Conservation (phyloP, 1,140 invertebrate genomes). For the Zaprionus taronus region DNA sequence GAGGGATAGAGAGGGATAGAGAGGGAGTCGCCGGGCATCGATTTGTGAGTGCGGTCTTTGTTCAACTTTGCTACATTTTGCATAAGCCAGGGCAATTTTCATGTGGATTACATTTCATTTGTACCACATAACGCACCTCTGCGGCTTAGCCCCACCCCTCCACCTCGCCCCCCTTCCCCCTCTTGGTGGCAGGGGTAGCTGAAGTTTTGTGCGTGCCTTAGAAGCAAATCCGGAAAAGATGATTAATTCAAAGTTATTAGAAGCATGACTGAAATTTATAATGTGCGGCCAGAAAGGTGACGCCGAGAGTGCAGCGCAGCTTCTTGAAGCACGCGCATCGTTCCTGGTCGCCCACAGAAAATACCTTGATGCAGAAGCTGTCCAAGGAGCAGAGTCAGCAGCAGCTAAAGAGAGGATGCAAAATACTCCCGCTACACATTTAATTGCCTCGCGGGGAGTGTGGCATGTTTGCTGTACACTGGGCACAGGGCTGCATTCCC, state of each 20-base stretch:
- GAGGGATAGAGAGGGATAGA: not conserved
- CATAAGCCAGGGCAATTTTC: slow-evolving; percentile 73
- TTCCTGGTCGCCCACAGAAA: not conserved
- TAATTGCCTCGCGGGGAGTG: not conserved
- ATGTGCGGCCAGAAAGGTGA: slow-evolving; percentile 51
- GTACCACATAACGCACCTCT: slow-evolving; percentile 11
- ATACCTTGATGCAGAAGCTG: not conserved
- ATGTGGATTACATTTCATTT: slow-evolving; percentile 76
- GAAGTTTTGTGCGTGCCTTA: slow-evolving; percentile 38
- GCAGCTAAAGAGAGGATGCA: not conserved
- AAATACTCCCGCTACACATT: not conserved
- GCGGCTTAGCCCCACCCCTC: not conserved
- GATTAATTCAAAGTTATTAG: slow-evolving; percentile 84
- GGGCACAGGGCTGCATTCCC: too few species aligned
- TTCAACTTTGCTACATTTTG: slow-evolving; percentile 69
- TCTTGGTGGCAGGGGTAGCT: slow-evolving; percentile 11
- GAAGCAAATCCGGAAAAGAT: slow-evolving; percentile 73
- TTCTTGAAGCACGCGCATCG: not conserved
- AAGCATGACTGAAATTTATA: slow-evolving; percentile 84
- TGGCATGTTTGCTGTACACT: too few species aligned
- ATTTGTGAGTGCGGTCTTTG: slow-evolving; percentile 49
- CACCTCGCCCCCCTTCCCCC: too few species aligned
- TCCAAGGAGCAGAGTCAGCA: not conserved
- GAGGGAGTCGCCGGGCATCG: slow-evolving; percentile 42
- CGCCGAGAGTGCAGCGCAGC: not conserved